These are phyloP conservation scores for Chromobotia macracanthus DNA, from an alignment of 2,797 vertebrate genomes.

Conservation along the genomic window DNA sequence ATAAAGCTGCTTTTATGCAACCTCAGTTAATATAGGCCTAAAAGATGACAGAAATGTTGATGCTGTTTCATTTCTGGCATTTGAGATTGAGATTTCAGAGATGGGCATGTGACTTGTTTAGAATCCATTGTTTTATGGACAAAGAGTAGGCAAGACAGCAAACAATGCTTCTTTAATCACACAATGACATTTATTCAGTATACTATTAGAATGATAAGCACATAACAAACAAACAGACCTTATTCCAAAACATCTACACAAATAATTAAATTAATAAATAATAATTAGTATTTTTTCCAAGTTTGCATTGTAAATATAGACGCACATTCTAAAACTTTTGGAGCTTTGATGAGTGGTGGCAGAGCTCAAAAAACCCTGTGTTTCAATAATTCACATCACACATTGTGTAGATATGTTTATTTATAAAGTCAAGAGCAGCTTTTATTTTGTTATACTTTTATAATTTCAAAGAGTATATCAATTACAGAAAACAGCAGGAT, in stretches of 20 bases:
- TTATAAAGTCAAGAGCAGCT: conserved; percentile 32
- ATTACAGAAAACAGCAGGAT: background rate
- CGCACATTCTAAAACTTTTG: conserved; percentile 48
- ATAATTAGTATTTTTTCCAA: conserved; percentile 43
- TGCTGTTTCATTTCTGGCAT: background rate
- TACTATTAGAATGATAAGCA: conserved; percentile 62
- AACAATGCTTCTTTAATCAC: conserved; percentile 67
- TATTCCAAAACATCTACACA: conserved; percentile 63
- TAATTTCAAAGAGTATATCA: background rate
- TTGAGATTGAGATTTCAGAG: conserved; percentile 41
- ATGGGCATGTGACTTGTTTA: conserved; percentile 50
- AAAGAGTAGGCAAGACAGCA: conserved; percentile 64
- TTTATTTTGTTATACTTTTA: background rate
- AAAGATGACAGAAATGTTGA: background rate
- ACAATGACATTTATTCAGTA: conserved; percentile 62
- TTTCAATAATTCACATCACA: conserved; percentile 57
- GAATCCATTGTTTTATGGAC: conserved; percentile 68
- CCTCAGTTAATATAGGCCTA: background rate
- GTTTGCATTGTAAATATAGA: conserved; percentile 56
- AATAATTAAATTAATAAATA: conserved; percentile 46
- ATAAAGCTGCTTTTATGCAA: background rate
- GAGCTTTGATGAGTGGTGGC: conserved; percentile 10
- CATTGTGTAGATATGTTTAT: conserved; percentile 41
- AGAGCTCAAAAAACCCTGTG: conserved; percentile 56
- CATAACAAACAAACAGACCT: conserved; percentile 65